phyloP scores from a whole-genome alignment of 2,888 invertebrate species.

The Hydroisotoma schaefferi region DNA sequence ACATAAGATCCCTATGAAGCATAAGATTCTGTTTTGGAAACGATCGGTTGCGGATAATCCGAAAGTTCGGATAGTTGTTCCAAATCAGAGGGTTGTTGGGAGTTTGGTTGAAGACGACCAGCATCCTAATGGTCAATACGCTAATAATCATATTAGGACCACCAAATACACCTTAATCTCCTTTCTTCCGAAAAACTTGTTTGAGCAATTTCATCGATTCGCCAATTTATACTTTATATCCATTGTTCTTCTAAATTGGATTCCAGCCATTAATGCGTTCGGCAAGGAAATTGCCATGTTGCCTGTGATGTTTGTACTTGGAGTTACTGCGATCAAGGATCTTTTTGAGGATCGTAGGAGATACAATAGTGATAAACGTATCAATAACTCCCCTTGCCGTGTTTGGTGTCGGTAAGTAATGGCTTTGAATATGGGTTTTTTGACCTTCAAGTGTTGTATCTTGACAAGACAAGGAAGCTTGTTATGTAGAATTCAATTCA shows the following conservation, averaged over 20 bases:
- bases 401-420: conserved; percentile 79
- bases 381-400: conserved; percentile 88
- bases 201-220: conserved; percentile 96
- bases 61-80: conserved; percentile 65
- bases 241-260: conserved; percentile 93
- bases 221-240: conserved; percentile 97
- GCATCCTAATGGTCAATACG: conserved; percentile 77
- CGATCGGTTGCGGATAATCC: conserved; percentile 54
- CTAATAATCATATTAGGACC: conserved; percentile 81
- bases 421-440: neutral
- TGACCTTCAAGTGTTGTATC: neutral
- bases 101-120: conserved; percentile 69
- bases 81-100: conserved; percentile 79
- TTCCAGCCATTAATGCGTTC: conserved; percentile 89
- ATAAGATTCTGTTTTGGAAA: conserved; percentile 50
- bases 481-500: too few relatives aligned
- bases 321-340: conserved; percentile 91
- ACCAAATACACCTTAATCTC: conserved; percentile 91
- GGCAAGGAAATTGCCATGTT: conserved; percentile 94
- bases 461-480: too few relatives aligned
- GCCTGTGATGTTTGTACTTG: conserved; percentile 88
- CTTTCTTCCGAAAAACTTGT: conserved; percentile 90
- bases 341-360: conserved; percentile 88
- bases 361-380: conserved; percentile 83
- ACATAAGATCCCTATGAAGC: conserved; percentile 51